Base-by-base conservation (phyloP, 1,140 invertebrate species). In the Drosophila leontia region DNA sequence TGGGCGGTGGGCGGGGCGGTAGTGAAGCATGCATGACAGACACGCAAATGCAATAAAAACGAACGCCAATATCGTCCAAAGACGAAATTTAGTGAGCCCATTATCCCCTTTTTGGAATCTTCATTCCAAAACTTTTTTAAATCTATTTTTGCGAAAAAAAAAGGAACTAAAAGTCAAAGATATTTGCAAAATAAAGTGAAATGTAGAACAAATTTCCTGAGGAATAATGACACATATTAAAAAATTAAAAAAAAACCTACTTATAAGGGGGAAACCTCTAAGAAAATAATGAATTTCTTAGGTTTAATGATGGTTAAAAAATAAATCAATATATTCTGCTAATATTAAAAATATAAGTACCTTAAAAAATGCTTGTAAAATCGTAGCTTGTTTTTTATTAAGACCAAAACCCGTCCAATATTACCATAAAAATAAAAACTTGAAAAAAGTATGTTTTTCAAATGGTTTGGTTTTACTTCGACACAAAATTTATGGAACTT, bases 41-140 rank as follows among this genome's bases (percentile, higher is more conserved):
- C 84, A 87, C 85, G 84, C 84, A 74, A 87, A 78, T 78, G 80
- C 77, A 69, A 87, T 87, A 87, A 87, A 87, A 88, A 77, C 83
- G 58, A 67, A 65, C 67, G 82, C 41, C 61, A 61, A 35, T 59
- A 7, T 45, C 19, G 55, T 26, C 41, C 35, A 55, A 47, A 47
- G 44, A 26, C 19, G 12, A 78, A 80, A 87, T 85, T 86, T 86
- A 86, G 75, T 72, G 26, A 13, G 48, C 45, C 57, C 67, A 85
- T 67, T 82, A 39, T 56, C 35, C 75, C 63, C 81, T 47, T 61
- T 56, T n/a, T 51, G n/a, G 57, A 56, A 39, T 75, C 56, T 68
- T 56, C 35, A 39, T 5, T 39, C 13, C 19, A 56, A 56, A 39
- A 56, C 12, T 26, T n/a, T 37, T 9, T 15, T 2, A 23, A 23